phyloP scores from a whole-genome alignment of 1,140 invertebrate genomes.

The Cherax destructor region DNA sequence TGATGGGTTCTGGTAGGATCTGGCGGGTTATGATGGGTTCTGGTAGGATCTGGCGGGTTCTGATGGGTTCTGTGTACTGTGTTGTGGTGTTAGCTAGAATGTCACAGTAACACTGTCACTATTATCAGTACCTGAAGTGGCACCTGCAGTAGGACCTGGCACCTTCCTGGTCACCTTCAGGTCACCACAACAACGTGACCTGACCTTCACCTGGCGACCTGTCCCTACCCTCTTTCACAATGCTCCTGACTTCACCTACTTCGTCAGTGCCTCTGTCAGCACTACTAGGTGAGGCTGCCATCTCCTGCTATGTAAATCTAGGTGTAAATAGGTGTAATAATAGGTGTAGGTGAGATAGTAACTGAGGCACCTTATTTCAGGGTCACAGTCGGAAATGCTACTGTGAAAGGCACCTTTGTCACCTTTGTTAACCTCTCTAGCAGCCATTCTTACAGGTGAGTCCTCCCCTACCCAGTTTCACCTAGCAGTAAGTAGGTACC shows the following conservation, averaged over 20 bases:
- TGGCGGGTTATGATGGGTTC: too few species aligned
- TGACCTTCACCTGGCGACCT: conserved; percentile 28
- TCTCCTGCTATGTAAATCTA: too few species aligned
- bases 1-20: too few species aligned
- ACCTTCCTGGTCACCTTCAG: neutral
- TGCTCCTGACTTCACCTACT: conserved; percentile 26
- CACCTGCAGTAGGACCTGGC: conserved; percentile 25
- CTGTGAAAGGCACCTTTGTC: neutral
- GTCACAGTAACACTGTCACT: neutral
- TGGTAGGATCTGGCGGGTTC: too few species aligned
- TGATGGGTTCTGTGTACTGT: neutral
- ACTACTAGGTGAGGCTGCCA: too few species aligned
- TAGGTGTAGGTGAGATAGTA: too few species aligned
- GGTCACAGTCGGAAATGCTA: neutral
- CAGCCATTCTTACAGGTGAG: neutral
- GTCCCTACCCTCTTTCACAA: conserved; percentile 38
- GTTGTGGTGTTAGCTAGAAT: neutral
- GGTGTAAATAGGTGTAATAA: too few species aligned
- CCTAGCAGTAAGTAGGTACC: too few species aligned
- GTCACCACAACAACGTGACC: neutral
- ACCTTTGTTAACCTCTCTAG: neutral
- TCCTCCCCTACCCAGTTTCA: neutral
- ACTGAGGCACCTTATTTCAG: too few species aligned
- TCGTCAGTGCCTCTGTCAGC: neutral
- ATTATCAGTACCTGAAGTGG: neutral